phyloP scores from a whole-genome alignment of 1,140 invertebrate species.

The Aphidius gifuensis region DNA sequence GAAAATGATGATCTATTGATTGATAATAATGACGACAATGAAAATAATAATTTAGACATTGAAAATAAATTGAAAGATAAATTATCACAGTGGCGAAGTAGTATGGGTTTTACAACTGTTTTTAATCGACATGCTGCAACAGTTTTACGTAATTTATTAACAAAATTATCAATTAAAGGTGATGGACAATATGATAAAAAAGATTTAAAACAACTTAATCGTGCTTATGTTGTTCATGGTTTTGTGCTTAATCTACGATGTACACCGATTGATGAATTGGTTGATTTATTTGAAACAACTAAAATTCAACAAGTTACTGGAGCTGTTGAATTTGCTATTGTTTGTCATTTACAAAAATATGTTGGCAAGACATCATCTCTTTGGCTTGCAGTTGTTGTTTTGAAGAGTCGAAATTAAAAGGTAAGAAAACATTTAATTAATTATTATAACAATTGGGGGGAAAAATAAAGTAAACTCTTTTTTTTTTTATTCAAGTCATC shows the following conservation, averaged over 20 bases:
- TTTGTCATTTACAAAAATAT: conserved; percentile 41
- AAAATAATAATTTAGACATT: conserved; percentile 30
- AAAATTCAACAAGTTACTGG: conserved; percentile 45
- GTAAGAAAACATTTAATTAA: conserved; percentile 7
- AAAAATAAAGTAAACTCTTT: not conserved
- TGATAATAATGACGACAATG: conserved; percentile 25
- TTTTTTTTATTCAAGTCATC: not conserved
- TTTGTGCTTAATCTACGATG: conserved; percentile 46
- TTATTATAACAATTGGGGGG: not conserved
- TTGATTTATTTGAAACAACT: conserved; percentile 39
- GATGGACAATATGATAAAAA: conserved; percentile 43
- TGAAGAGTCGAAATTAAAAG: conserved; percentile 39
- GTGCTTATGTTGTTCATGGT: conserved; percentile 47
- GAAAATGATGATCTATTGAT: conserved; percentile 31
- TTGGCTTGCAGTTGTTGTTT: conserved; percentile 44
- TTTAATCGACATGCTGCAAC: conserved; percentile 47
- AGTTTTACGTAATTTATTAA: conserved; percentile 38
- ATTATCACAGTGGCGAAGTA: conserved; percentile 40
- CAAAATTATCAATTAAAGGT: conserved; percentile 28
- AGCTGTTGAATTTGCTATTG: conserved; percentile 48
- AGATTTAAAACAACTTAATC: conserved; percentile 44
- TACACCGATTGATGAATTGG: conserved; percentile 37
- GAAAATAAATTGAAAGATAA: conserved; percentile 42
- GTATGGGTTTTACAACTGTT: conserved; percentile 39
- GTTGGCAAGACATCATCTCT: conserved; percentile 45